A percentile compares a stretch with the other conserved stretches of the same genome.
Evolutionary conservation across 2,888 invertebrate genomes (phyloP).

Genomic region (Philereme transversata): DNA sequence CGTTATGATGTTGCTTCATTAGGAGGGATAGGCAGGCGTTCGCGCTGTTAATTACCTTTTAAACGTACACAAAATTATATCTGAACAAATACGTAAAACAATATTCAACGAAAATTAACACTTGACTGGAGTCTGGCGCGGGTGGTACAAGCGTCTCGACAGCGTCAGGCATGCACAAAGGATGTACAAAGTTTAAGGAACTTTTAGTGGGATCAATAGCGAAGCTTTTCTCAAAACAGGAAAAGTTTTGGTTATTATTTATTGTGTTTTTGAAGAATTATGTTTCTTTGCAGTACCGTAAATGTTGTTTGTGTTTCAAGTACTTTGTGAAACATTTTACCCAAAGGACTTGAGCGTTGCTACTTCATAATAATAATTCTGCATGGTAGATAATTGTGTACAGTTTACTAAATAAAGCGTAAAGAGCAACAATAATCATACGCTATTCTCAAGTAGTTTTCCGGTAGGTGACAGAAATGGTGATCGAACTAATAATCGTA

Average conservation of each 20-base stretch:
- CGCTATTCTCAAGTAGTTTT: constrained; percentile 10
- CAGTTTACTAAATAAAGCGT: no score
- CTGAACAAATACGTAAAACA: constrained; percentile 32
- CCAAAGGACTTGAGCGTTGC: no score
- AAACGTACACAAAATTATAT: constrained; percentile 36
- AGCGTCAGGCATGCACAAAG: constrained; percentile 33
- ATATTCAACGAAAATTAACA: constrained; percentile 25
- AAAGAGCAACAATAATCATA: constrained; percentile 3
- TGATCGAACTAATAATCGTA: neutral
- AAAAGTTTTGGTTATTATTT: constrained; percentile 23
- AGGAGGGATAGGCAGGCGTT: constrained; percentile 47
- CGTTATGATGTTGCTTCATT: constrained; percentile 54
- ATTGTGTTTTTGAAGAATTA: constrained; percentile 11
- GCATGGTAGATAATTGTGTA: no score
- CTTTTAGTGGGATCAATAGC: constrained; percentile 37
- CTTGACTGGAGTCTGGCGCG: constrained; percentile 16
- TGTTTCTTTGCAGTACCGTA: neutral
- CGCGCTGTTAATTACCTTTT: constrained; percentile 50
- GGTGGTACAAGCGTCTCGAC: constrained; percentile 16
- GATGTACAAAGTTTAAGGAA: constrained; percentile 35
- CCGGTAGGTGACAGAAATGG: no score
- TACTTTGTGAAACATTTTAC: neutral
- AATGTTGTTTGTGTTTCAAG: neutral
- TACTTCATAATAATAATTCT: no score
- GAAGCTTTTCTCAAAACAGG: constrained; percentile 27